phyloP scores from a whole-genome alignment of 2,888 invertebrate genomes.

The Notodonta ziczac region DNA sequence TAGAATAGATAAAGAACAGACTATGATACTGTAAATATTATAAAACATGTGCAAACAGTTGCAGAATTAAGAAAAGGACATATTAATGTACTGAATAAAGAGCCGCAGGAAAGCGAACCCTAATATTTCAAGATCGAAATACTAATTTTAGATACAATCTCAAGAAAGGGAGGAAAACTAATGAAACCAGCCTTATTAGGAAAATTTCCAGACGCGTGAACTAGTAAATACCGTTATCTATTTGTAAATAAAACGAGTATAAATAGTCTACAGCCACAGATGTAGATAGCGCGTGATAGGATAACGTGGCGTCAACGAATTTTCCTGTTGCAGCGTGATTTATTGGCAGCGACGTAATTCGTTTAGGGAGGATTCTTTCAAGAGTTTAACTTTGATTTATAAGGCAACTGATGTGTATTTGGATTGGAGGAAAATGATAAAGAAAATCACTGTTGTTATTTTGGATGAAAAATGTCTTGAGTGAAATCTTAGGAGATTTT shows the following conservation, averaged over 20 bases:
- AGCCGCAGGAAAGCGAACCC: not conserved
- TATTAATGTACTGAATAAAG: not conserved
- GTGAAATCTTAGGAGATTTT: too few species aligned
- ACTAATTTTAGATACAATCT: not conserved
- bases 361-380: not conserved
- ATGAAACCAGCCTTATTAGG: conserved; percentile 20
- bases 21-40: too few species aligned
- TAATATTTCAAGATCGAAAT: not conserved
- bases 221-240: conserved; percentile 49
- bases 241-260: conserved; percentile 40
- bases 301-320: conserved; percentile 21
- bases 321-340: conserved; percentile 1
- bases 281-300: conserved; percentile 41
- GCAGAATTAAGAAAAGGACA: not conserved
- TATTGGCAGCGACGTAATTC: not conserved
- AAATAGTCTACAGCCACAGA: conserved; percentile 40
- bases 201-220: conserved; percentile 46
- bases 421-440: not conserved
- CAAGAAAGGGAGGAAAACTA: not conserved
- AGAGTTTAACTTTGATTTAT: not conserved
- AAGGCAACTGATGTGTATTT: not conserved
- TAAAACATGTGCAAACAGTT: too few species aligned
- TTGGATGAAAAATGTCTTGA: too few species aligned
- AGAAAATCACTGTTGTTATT: too few species aligned
- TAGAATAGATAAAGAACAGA: too few species aligned